phyloP scores from a whole-genome alignment of 2,888 invertebrate genomes.

The Rhopalosiphum nymphaeae region DNA sequence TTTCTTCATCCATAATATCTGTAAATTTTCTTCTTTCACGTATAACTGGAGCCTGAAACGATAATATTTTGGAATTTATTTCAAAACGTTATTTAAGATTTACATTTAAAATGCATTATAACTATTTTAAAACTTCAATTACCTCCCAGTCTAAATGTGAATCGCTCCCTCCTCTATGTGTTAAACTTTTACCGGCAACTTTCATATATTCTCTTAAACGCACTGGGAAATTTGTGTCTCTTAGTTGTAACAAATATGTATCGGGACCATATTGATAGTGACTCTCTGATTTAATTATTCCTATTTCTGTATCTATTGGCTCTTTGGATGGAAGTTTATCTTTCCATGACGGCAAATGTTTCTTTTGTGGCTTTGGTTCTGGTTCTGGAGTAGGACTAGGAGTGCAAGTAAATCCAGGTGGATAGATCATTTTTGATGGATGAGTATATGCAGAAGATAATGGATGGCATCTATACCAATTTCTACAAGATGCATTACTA shows the following conservation, averaged over 20 bases:
- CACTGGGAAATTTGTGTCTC: conserved; percentile 95
- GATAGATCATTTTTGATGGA: conserved; percentile 95
- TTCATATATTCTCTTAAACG: conserved; percentile 93
- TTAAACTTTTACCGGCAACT: conserved; percentile 85
- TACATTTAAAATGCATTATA: not conserved
- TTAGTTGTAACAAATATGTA: conserved; percentile 92
- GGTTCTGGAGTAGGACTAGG: conserved; percentile 82
- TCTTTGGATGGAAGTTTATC: conserved; percentile 79
- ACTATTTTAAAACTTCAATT: conserved; percentile 69
- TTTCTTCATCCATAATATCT: conserved; percentile 96
- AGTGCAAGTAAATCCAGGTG: conserved; percentile 85
- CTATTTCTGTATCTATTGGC: conserved; percentile 70
- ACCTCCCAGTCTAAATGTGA: conserved; percentile 79
- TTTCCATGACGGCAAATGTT: conserved; percentile 75
- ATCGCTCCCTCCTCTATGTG: conserved; percentile 73
- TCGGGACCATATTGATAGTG: conserved; percentile 95
- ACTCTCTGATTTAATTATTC: conserved; percentile 66
- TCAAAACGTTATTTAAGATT: not conserved
- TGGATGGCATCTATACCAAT: conserved; percentile 87
- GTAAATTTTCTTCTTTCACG: conserved; percentile 91
- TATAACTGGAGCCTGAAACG: conserved; percentile 81
- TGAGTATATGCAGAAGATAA: conserved; percentile 88
- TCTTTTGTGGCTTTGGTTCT: conserved; percentile 39
- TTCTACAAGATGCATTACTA: conserved; percentile 87
- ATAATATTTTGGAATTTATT: not conserved